Conservation (phyloP, 2,797 vertebrate species). For the Coendou prehensilis region DNA sequence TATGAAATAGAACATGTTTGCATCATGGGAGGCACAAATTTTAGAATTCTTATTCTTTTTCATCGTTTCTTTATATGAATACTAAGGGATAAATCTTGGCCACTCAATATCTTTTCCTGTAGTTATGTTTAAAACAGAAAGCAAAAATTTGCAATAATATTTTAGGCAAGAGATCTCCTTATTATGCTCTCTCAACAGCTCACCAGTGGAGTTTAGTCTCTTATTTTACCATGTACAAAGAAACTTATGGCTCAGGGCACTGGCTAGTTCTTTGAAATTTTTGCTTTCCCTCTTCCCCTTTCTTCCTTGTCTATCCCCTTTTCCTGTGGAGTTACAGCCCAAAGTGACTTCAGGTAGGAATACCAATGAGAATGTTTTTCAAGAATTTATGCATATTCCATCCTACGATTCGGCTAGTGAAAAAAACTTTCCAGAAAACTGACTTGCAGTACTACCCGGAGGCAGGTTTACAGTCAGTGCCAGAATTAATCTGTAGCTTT, state of each 20-base stretch:
- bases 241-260: slow-evolving; percentile 76
- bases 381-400: slow-evolving; percentile 83
- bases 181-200: slow-evolving; percentile 80
- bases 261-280: slow-evolving; percentile 80
- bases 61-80: slow-evolving; percentile 51
- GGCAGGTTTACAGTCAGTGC: slow-evolving; percentile 67
- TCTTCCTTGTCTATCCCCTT: slow-evolving; percentile 71
- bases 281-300: slow-evolving; percentile 63
- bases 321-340: slow-evolving; percentile 83
- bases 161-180: slow-evolving; percentile 67
- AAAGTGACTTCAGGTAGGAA: slow-evolving; percentile 84
- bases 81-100: slow-evolving; percentile 64
- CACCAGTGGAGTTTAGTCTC: slow-evolving; percentile 77
- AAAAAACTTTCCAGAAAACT: slow-evolving; percentile 83
- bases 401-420: slow-evolving; percentile 79
- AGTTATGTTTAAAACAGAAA: slow-evolving; percentile 83
- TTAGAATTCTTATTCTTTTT: slow-evolving; percentile 53
- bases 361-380: slow-evolving; percentile 86
- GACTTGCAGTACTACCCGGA: slow-evolving; percentile 77
- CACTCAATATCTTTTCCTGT: slow-evolving; percentile 71
- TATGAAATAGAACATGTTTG: background rate
- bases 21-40: background rate
- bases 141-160: slow-evolving; percentile 71
- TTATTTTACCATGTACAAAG: slow-evolving; percentile 83
- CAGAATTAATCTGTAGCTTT: slow-evolving; percentile 72